A percentile compares a stretch with the other conserved stretches of the same genome.
Evolutionary conservation across 2,113 vertebrate genomes (phyloP).

Genomic region (Chloropsis cyanopogon): DNA sequence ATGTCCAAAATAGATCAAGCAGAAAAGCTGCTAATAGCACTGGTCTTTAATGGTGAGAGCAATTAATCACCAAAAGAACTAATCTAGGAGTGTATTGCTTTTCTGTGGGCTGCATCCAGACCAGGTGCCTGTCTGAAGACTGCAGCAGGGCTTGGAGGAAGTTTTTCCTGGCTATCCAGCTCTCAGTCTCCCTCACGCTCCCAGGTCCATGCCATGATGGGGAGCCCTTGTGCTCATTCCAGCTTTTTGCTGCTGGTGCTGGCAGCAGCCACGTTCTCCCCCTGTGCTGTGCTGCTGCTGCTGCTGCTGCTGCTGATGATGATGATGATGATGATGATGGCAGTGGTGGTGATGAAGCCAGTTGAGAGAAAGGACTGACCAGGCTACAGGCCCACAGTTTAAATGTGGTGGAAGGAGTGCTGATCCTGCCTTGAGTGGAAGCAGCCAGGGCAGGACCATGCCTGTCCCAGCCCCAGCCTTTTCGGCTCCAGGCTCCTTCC

Average conservation of each 20-base stretch:
- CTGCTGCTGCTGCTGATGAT: background rate
- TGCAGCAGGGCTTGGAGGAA: background rate
- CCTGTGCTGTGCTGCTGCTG: background rate
- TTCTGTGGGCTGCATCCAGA: background rate
- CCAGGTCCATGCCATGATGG: rapidly evolving
- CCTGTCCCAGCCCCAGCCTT: background rate
- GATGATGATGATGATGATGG: background rate
- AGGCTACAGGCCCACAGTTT: background rate
- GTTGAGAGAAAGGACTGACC: background rate
- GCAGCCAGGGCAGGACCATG: background rate
- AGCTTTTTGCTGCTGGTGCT: background rate
- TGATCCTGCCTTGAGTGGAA: background rate
- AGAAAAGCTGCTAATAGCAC: background rate
- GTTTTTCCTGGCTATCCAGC: background rate
- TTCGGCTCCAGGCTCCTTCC: background rate
- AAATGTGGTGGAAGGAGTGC: rapidly evolving
- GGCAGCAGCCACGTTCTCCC: rapidly evolving
- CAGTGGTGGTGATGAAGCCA: background rate
- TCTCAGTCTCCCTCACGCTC: background rate
- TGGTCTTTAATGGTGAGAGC: background rate
- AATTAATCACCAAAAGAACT: background rate
- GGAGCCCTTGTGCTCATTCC: background rate
- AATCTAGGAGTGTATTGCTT: rapidly evolving
- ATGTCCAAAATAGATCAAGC: slow-evolving; percentile 2
- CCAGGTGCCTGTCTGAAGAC: background rate